Conservation (phyloP, 1,140 invertebrate species). For the Sinella curviseta region DNA sequence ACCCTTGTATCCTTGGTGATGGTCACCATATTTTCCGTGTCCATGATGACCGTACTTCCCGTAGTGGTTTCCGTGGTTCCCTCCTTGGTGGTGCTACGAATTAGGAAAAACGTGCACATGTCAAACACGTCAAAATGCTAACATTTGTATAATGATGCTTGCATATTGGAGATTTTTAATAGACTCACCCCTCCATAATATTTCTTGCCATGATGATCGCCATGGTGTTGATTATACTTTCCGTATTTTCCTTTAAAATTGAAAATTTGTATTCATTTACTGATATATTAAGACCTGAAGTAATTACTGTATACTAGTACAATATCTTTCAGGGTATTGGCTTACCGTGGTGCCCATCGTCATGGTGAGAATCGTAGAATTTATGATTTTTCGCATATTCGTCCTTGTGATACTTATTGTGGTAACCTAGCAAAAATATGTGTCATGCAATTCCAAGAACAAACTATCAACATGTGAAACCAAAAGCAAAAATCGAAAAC, state of each 20-base stretch:
- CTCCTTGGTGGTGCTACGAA: conserved; percentile 15
- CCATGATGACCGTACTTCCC: conserved; percentile 25
- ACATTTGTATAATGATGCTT: background rate
- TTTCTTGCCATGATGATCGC: conserved; percentile 33
- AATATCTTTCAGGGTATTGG: background rate
- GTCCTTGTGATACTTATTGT: conserved; percentile 36
- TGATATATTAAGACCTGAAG: background rate
- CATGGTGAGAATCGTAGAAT: conserved; percentile 32
- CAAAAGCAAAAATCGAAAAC: background rate
- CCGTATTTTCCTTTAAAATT: conserved; percentile 29
- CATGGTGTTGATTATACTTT: conserved; percentile 23
- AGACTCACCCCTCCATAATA: conserved; percentile 22
- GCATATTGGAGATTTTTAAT: background rate
- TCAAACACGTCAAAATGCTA: background rate
- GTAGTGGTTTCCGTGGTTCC: background rate
- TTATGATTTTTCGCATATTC: conserved; percentile 33
- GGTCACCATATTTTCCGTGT: conserved; percentile 21
- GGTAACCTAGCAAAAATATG: conserved; percentile 12
- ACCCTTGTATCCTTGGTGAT: conserved; percentile 32
- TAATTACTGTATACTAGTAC: background rate
- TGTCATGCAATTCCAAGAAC: too few species aligned
- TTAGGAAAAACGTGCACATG: too few species aligned
- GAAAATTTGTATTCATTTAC: background rate
- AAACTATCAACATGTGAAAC: background rate
- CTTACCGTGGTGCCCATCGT: conserved; percentile 28